Conservation (phyloP, 2,113 vertebrate species). For the Corvus cornix region DNA sequence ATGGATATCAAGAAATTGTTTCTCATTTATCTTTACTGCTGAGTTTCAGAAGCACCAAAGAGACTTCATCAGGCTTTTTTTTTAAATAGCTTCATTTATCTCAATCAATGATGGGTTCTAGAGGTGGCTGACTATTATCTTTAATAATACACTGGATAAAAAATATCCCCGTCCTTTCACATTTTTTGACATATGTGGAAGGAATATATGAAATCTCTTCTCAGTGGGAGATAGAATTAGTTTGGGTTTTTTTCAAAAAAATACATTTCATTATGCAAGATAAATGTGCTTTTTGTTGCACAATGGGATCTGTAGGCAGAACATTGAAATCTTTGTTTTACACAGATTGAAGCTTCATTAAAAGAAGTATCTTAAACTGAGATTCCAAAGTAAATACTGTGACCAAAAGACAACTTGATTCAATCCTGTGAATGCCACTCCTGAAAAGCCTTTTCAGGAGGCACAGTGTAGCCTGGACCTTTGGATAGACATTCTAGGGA, state of each 20-base stretch:
- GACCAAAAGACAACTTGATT: neutral
- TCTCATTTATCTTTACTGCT: constrained; percentile 85
- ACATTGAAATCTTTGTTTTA: constrained; percentile 32
- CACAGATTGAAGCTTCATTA: neutral
- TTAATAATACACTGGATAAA: constrained; percentile 59
- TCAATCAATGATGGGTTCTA: constrained; percentile 80
- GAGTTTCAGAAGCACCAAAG: constrained; percentile 75
- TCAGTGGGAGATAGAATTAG: neutral
- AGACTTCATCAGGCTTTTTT: constrained; percentile 79
- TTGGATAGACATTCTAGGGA: neutral
- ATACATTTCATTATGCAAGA: neutral
- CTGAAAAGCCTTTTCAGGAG: neutral
- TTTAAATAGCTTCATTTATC: constrained; percentile 80
- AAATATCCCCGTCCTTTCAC: neutral
- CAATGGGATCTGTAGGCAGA: neutral
- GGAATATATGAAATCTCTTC: neutral
- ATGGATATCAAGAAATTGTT: constrained; percentile 84
- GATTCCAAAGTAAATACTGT: neutral
- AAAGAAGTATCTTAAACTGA: neutral
- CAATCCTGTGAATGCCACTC: neutral
- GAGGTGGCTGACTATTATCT: constrained; percentile 76
- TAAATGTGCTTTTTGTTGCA: neutral
- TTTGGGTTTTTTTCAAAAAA: neutral
- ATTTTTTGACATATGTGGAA: constrained; percentile 1
- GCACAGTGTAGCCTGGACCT: neutral